Conservation (phyloP, 2,113 vertebrate genomes). For the Albula goreensis region DNA sequence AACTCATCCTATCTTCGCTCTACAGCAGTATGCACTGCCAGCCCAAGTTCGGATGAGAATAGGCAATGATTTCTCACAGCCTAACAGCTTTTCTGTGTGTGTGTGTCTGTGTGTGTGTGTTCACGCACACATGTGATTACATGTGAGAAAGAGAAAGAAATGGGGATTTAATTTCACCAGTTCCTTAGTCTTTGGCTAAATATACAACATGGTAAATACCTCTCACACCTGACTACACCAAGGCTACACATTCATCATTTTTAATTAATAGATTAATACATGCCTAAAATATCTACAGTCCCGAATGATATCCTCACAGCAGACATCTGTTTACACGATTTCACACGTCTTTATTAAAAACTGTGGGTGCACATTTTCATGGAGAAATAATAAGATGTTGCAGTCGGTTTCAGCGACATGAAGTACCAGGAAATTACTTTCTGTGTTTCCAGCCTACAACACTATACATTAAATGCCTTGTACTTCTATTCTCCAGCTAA, state of each 20-base stretch:
- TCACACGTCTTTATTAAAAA: too few relatives aligned
- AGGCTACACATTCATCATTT: background rate
- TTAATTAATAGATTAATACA: background rate
- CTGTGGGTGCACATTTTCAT: too few relatives aligned
- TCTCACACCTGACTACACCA: background rate
- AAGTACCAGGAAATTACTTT: too few relatives aligned
- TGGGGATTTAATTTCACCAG: conserved; percentile 9
- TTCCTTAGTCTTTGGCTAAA: conserved; percentile 3
- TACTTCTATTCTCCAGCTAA: too few relatives aligned
- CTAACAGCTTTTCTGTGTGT: background rate
- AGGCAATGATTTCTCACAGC: conserved; percentile 33
- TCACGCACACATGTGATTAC: background rate
- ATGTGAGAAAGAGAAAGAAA: background rate
- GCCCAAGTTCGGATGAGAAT: conserved; percentile 42
- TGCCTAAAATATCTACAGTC: too few relatives aligned
- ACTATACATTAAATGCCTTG: too few relatives aligned
- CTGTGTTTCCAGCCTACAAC: too few relatives aligned
- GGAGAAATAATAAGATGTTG: too few relatives aligned
- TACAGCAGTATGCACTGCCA: conserved; percentile 39
- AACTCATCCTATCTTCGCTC: conserved; percentile 17
- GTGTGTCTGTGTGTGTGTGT: background rate
- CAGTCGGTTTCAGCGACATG: too few relatives aligned
- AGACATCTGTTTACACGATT: too few relatives aligned
- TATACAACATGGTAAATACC: background rate
- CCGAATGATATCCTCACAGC: too few relatives aligned